Evolutionary conservation across 2,797 vertebrate genomes (phyloP).

Genomic region (Urocyon cinereoargenteus): DNA sequence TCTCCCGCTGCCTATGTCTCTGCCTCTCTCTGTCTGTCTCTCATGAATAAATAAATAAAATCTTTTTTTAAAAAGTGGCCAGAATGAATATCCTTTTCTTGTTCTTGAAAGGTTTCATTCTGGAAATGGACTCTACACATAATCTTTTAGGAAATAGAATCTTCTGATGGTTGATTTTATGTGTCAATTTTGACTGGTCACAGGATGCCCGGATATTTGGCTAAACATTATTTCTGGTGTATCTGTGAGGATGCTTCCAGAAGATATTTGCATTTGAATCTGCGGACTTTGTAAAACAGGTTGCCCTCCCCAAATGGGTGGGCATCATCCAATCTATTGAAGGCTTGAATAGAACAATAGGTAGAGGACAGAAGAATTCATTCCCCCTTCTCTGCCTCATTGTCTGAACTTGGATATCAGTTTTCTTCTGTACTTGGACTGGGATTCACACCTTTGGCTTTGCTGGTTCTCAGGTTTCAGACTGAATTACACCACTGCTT

Average conservation of each 20-base stretch:
- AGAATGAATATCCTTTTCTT: neutral
- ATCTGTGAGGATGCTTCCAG: neutral
- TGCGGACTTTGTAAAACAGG: neutral
- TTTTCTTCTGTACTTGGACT: neutral
- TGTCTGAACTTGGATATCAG: neutral
- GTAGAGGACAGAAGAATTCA: neutral
- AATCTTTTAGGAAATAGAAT: slow-evolving; percentile 21
- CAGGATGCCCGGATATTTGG: neutral
- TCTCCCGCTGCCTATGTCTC: too few relatives aligned
- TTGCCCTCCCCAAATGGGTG: neutral
- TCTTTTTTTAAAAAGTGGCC: neutral
- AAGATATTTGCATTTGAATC: neutral
- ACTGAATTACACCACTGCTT: too few relatives aligned
- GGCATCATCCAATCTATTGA: neutral
- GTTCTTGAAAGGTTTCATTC: neutral
- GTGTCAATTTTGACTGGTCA: neutral
- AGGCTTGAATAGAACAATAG: neutral
- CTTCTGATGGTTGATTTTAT: neutral
- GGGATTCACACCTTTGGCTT: neutral
- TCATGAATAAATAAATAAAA: too few relatives aligned
- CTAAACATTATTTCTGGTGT: neutral
- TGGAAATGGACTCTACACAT: neutral
- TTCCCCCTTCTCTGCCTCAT: neutral
- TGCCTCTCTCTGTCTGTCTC: too few relatives aligned
- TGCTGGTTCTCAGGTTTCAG: neutral